Evolutionary conservation across 37 sponge, comb jelly and placozoan species (phyloP).

Genomic region (Cliona cf. orientalis): DNA sequence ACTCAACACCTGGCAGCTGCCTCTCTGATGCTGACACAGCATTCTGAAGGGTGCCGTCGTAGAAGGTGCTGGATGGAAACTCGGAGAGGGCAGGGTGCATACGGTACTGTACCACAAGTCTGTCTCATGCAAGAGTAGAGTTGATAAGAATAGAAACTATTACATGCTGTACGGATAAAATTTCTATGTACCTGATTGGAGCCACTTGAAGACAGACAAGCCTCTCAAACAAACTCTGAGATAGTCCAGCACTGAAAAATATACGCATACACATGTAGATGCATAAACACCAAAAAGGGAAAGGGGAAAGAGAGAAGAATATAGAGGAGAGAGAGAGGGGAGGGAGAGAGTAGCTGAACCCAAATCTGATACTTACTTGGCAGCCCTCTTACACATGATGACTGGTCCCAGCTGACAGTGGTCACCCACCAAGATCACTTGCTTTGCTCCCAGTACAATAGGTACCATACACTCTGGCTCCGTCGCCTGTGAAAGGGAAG

Average conservation of each 20-base stretch:
- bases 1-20: constrained; percentile 55
- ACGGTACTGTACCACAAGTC: constrained; percentile 93
- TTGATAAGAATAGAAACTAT: neutral
- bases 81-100: constrained; percentile 94
- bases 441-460: constrained; percentile 93
- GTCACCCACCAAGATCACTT: constrained; percentile 95
- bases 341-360: constrained; percentile 25
- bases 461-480: constrained; percentile 99
- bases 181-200: no score
- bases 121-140: no score
- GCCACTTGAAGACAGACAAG: constrained; percentile 85
- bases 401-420: constrained; percentile 99
- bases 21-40: constrained; percentile 88
- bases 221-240: constrained; percentile 97
- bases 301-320: constrained; percentile 6
- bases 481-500: constrained; percentile 83
- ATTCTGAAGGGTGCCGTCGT: constrained; percentile 96
- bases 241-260: constrained; percentile 83
- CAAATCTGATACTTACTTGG: constrained; percentile 54
- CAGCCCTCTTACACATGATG: constrained; percentile 99
- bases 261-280: neutral
- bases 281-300: neutral
- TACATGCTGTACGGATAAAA: neutral
- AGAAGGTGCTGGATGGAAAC: constrained; percentile 93
- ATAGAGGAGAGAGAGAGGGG: constrained; percentile 22